Conservation (phyloP, 1,140 invertebrate genomes). For the Drosophila rhopaloa region DNA sequence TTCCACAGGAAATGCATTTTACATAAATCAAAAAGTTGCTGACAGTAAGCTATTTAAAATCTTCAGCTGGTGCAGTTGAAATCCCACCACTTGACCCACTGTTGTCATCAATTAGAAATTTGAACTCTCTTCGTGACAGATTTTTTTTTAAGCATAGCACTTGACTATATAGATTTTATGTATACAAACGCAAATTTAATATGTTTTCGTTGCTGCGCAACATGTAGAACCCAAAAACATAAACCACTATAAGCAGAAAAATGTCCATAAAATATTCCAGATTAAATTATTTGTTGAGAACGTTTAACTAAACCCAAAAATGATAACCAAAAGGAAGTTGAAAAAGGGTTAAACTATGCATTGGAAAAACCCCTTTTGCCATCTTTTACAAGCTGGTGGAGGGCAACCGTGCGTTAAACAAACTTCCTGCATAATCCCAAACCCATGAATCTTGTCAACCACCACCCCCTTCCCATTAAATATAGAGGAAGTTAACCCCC, state of each 20-base stretch:
- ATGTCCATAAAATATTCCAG: slow-evolving; percentile 22
- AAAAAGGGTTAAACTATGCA: slow-evolving; percentile 57
- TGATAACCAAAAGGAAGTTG: slow-evolving; percentile 6
- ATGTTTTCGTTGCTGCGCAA: slow-evolving; percentile 16
- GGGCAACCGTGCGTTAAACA: slow-evolving; percentile 63
- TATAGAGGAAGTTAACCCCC: slow-evolving; percentile 29
- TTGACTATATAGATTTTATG: slow-evolving; percentile 5
- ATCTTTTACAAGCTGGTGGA: slow-evolving; percentile 22
- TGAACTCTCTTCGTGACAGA: slow-evolving; percentile 24
- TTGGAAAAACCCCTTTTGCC: slow-evolving; percentile 18
- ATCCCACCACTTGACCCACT: slow-evolving; percentile 27
- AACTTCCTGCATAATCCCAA: slow-evolving; percentile 57
- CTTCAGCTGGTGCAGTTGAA: background rate
- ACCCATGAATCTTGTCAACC: slow-evolving; percentile 45
- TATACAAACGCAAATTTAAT: slow-evolving; percentile 1
- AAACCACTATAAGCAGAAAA: background rate
- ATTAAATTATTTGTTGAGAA: slow-evolving; percentile 44
- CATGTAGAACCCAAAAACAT: slow-evolving; percentile 2
- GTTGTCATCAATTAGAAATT: slow-evolving; percentile 43
- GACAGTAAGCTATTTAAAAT: slow-evolving; percentile 10
- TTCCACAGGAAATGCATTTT: slow-evolving; percentile 13
- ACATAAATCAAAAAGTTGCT: background rate
- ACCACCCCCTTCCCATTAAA: background rate
- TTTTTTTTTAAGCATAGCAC: slow-evolving; percentile 19
- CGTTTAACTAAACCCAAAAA: slow-evolving; percentile 34